Evolutionary conservation across 2,113 vertebrate genomes (phyloP), one percentile per base, ranked within the genome.

Genomic region (Lamprotornis superbus): DNA sequence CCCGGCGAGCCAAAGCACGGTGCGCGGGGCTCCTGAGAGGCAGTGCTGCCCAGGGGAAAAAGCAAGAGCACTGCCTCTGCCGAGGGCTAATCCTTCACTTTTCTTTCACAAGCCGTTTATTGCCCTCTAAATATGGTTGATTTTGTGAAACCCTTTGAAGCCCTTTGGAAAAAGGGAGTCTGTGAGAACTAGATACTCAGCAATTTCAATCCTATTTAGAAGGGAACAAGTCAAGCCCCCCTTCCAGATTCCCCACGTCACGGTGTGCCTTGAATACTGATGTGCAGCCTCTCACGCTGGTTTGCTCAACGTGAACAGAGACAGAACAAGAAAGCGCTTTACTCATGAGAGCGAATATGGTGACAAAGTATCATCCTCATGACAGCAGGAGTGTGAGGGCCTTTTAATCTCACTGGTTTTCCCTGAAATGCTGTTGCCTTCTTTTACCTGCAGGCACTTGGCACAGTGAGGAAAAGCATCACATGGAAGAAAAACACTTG

Each of bases 221-320:
- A 77, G 25, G 46, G 25, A 92, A 83, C 37, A 85, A 90, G 21
- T 11, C 33, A 49, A 86, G 71, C 16, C 24, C 46, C 49, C 8
- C 19, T 74, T 81, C 27, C 46, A 81, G 64, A 92, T 55, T 84
- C 49, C 40, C 71, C 73, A 35, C 0, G 2, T 60, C 46, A n/a
- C 2, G 9, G n/a, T 82, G 89, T 90, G 87, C 67, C 73, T 78
- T 71, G 81, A 93, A 93, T 95, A 82, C 86, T 84, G 83, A 96
- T 84, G 91, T n/a, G 79, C 42, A 82, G 56, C 69, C 56, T 53
- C 91, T 89, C 76, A 35, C 1, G 5, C 10, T 55, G 71, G 16
- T 59, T 92, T 67, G 60, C 69, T 93, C 76, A 70, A 80, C 81
- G 47, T 46, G 79, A 96, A 89, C 63, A 83, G 83, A 30, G 15